A percentile compares a stretch with the other conserved stretches of the same genome.
phyloP scores from a whole-genome alignment of 2,113 vertebrate genomes.

The Burhinus oedicnemus region DNA sequence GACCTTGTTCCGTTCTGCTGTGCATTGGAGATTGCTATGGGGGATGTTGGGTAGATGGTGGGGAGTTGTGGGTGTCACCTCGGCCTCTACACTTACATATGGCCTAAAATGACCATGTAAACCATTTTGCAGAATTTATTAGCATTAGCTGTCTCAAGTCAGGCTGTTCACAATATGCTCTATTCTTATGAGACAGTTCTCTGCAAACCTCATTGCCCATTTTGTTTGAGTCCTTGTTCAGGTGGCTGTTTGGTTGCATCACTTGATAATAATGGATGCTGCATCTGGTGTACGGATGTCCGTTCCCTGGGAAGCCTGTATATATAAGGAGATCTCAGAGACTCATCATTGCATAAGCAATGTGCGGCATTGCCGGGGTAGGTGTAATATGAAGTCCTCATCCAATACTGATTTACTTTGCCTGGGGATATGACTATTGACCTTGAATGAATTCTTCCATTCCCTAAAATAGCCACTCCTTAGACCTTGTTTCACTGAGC shows the following conservation, averaged over 20 bases:
- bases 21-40: not conserved
- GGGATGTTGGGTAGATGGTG: not conserved
- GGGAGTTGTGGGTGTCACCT: not conserved
- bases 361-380: not conserved
- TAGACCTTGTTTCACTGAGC: not conserved
- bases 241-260: not conserved
- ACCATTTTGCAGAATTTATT: not conserved
- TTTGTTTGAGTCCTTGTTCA: not conserved
- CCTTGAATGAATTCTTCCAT: not conserved
- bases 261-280: not conserved
- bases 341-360: not conserved
- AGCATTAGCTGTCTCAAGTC: not conserved
- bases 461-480: not conserved
- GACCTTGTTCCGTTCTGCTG: not conserved
- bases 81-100: not conserved
- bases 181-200: not conserved
- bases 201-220: not conserved
- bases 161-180: not conserved
- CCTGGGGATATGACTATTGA: not conserved
- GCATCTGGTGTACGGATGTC: not conserved
- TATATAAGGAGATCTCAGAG: not conserved
- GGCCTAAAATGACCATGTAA: not conserved
- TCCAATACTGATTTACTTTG: not conserved
- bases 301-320: not conserved
- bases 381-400: not conserved